Evolutionary conservation across 2,888 invertebrate genomes (phyloP).

Genomic region (Oxystoma pomonae): DNA sequence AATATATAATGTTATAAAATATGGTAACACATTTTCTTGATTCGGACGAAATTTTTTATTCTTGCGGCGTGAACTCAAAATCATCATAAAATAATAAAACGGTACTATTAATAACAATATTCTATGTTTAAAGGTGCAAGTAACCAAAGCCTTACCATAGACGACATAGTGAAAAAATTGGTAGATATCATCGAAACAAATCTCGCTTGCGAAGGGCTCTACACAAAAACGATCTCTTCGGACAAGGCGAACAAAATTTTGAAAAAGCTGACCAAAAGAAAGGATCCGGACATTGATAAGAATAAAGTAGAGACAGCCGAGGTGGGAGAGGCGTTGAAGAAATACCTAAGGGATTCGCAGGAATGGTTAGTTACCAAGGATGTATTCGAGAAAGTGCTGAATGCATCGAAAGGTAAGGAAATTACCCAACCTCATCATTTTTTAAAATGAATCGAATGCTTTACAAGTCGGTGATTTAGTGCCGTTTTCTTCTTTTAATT

Average conservation of each 20-base stretch:
- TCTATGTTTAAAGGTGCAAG: constrained; percentile 28
- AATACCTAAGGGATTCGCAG: constrained; percentile 87
- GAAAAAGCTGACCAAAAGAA: constrained; percentile 37
- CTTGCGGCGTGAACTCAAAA: too few species aligned
- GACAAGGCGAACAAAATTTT: constrained; percentile 38
- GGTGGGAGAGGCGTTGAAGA: constrained; percentile 82
- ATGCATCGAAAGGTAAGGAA: constrained; percentile 54
- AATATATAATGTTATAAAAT: too few species aligned
- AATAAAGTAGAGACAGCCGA: constrained; percentile 75
- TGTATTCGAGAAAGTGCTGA: constrained; percentile 40
- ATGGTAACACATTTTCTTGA: too few species aligned
- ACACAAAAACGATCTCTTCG: constrained; percentile 79
- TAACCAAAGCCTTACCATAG: constrained; percentile 28
- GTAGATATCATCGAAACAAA: constrained; percentile 70
- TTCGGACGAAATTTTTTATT: too few species aligned
- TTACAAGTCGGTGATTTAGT: too few species aligned
- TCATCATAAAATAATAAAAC: too few species aligned
- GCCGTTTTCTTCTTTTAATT: too few species aligned
- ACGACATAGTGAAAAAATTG: constrained; percentile 71
- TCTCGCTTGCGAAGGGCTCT: constrained; percentile 73
- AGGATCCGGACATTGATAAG: constrained; percentile 36
- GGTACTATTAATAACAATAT: too few species aligned
- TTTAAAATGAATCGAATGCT: too few species aligned
- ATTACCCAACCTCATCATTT: background rate
- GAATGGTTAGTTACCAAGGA: constrained; percentile 80